phyloP scores from a whole-genome alignment of 2,888 invertebrate species.

The Fragum fragum region DNA sequence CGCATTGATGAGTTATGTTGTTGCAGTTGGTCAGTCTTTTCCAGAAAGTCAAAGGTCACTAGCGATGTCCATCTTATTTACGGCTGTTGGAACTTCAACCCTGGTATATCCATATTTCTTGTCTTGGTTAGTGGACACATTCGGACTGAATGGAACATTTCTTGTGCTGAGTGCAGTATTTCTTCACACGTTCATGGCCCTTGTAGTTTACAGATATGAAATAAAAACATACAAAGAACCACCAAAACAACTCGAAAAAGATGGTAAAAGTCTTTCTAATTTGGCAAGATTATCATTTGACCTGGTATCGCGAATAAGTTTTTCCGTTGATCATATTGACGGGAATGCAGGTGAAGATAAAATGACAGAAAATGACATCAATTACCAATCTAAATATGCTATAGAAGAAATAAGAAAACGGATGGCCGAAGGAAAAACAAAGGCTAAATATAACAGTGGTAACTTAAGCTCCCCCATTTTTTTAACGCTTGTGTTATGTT shows the following conservation, averaged over 20 bases:
- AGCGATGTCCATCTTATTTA: not conserved
- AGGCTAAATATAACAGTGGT: not conserved
- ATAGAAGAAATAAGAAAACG: not conserved
- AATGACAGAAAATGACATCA: not conserved
- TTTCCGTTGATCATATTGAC: not conserved
- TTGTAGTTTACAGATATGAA: not conserved
- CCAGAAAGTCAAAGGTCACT: not conserved
- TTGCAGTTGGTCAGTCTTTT: conserved; percentile 11
- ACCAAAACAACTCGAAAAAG: not conserved
- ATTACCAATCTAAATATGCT: not conserved
- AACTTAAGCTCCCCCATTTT: not conserved
- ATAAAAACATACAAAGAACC: not conserved
- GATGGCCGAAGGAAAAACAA: not conserved
- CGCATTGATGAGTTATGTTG: not conserved
- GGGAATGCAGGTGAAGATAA: not conserved
- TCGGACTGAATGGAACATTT: not conserved
- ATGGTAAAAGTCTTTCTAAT: not conserved
- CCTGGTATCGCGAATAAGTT: not conserved
- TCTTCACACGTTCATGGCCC: not conserved
- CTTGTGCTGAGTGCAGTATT: not conserved
- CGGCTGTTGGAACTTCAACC: not conserved
- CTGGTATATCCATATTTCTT: not conserved
- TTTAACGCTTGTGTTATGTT: not conserved
- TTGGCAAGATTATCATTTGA: not conserved
- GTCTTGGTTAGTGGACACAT: not conserved